A percentile compares a stretch with the other conserved stretches of the same genome.
phyloP scores from a whole-genome alignment of 2,113 vertebrate genomes.

The Eleginops maclovinus region DNA sequence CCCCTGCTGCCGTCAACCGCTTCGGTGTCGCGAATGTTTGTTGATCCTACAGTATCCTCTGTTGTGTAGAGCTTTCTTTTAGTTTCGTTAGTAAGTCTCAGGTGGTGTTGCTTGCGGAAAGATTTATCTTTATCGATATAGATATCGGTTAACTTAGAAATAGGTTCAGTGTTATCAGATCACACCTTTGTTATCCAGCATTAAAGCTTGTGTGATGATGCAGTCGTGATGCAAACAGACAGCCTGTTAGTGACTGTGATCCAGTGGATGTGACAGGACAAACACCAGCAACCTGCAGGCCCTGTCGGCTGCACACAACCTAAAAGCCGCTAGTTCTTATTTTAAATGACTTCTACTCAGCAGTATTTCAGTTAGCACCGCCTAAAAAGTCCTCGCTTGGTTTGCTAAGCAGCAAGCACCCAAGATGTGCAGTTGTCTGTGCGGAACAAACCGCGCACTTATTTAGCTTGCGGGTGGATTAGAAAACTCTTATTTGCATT shows the following conservation, averaged over 20 bases:
- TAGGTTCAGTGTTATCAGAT: neutral
- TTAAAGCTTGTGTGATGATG: neutral
- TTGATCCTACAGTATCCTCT: conserved; percentile 29
- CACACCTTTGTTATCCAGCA: neutral
- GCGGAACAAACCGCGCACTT: neutral
- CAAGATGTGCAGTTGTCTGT: conserved; percentile 42
- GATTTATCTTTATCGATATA: neutral
- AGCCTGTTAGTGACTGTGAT: conserved; percentile 41
- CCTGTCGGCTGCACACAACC: neutral
- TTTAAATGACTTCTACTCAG: neutral
- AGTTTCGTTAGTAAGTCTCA: neutral
- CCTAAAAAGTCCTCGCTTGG: conserved; percentile 1
- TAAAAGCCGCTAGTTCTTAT: neutral
- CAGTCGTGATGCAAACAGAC: conserved; percentile 25
- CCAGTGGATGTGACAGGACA: conserved; percentile 26
- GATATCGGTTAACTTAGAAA: neutral
- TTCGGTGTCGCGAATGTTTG: conserved; percentile 66
- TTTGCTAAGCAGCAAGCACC: conserved; percentile 3
- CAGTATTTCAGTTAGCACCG: neutral
- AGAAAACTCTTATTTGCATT: neutral
- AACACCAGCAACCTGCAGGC: conserved; percentile 14
- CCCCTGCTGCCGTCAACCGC: conserved; percentile 58
- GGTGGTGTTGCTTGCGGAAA: neutral
- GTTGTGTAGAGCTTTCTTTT: neutral
- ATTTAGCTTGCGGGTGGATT: conserved; percentile 12